Evolutionary conservation across 2,797 vertebrate species (phyloP), one percentile per base, ranked within the genome.

Genomic region (Dicrostonyx torquatus): DNA sequence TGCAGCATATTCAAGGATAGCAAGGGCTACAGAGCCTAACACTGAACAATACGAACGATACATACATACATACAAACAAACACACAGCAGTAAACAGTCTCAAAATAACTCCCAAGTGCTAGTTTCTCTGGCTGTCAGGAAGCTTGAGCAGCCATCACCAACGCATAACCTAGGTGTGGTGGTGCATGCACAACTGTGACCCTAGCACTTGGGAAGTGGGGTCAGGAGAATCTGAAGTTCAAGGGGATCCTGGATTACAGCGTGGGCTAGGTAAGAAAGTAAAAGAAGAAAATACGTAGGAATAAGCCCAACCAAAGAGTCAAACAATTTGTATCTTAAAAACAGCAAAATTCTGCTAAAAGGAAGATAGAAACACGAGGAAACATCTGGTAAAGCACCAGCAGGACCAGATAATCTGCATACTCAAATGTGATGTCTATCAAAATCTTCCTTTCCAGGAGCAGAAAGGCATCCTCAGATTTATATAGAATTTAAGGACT

Each of bases 231-330:
- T 31, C 40, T 45, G 37, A 83, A 64, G 80, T 18, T 64, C 60
- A 83, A 64, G 37, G 55, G 26, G 40, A 64, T 45, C 17, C 60
- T 22, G 62, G 17, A 34, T 14, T 14, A 34, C 17, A 66, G 18
- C 43, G 22, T 48, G 26, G 58, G 26, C 15, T 64, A 6, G 15
- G 58, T 62, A 26, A 82, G 55, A 62, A 78, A 9, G 24, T 14
- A 26, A 85, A 89, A 87, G n/a, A 90, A 64, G 75, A 50, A 90
- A 86, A 93, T 72, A 83, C 17, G 48, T 62, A 55, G 24, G 24
- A 72, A 84, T 50, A 88, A 91, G 85, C 12, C 48, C n/a, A 43
- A 85, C 15, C 48, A 92, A 80, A 22, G 37, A 64, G 15, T 60
- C 77, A 60, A 45, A 83, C 26, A 29, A 34, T 34, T 22, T 83